phyloP scores from a whole-genome alignment of 2,113 vertebrate species.

The Formicarius rufipectus region DNA sequence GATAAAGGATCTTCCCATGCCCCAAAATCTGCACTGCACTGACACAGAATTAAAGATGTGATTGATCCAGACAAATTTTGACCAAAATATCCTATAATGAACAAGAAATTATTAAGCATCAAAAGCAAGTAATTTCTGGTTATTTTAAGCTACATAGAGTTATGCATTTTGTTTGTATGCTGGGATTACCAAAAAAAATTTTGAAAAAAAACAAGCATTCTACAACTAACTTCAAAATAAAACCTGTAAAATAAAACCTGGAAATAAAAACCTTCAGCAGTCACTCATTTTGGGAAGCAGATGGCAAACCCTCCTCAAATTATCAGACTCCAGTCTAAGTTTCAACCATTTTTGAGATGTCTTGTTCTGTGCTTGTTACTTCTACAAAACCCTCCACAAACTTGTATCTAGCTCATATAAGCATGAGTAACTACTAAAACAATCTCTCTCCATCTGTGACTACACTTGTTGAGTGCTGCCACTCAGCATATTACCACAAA shows the following conservation, averaged over 20 bases:
- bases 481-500: not conserved
- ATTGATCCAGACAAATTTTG: not conserved
- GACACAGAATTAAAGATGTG: not conserved
- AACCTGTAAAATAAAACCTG: not conserved
- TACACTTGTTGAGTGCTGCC: not conserved
- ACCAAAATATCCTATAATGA: not conserved
- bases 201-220: accelerated
- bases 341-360: not conserved
- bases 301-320: not conserved
- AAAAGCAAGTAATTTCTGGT: not conserved
- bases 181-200: not conserved
- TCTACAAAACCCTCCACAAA: not conserved
- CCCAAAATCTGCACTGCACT: not conserved
- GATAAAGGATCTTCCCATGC: not conserved
- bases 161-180: not conserved
- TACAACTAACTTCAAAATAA: not conserved
- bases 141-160: not conserved
- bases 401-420: not conserved
- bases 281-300: not conserved
- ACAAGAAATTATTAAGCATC: not conserved
- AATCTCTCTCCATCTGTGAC: not conserved
- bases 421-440: not conserved
- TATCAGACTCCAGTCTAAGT: not conserved
- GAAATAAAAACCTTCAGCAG: no score
- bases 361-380: not conserved